Evolutionary conservation across 2,888 invertebrate species (phyloP).

Genomic region (Frankliniella intonsa): DNA sequence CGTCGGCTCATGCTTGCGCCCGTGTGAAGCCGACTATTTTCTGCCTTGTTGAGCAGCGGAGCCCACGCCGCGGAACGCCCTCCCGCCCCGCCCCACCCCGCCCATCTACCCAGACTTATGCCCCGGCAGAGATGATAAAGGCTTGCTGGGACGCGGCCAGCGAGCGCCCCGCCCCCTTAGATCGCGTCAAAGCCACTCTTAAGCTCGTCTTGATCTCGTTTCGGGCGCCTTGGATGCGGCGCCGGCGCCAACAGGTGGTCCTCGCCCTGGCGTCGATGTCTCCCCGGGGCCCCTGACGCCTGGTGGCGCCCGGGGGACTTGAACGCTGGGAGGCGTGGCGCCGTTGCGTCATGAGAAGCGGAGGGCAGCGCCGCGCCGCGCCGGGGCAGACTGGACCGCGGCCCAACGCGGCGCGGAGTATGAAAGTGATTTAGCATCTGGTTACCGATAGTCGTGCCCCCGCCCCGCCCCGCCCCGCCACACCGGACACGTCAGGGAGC

Average conservation of each 20-base stretch:
- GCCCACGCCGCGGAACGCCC: background rate
- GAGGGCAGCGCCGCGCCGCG: too few species aligned
- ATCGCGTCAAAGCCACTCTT: too few species aligned
- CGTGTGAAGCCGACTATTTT: constrained; percentile 13
- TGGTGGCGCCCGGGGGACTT: background rate
- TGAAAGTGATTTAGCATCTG: constrained; percentile 19
- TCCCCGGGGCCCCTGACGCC: background rate
- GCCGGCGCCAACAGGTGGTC: background rate
- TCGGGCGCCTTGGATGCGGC: background rate
- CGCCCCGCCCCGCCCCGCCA: background rate
- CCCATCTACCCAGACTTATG: too few species aligned
- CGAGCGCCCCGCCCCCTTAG: background rate
- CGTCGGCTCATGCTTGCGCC: background rate
- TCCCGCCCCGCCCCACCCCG: background rate
- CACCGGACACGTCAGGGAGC: constrained; percentile 6
- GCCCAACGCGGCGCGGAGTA: background rate
- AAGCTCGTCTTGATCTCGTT: background rate
- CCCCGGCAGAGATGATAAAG: too few species aligned
- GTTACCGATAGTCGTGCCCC: background rate
- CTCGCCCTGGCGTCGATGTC: background rate
- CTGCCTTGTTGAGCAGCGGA: constrained; percentile 2
- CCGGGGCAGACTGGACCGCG: too few species aligned
- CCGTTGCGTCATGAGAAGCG: too few species aligned
- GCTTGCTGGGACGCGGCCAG: background rate
- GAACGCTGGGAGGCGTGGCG: background rate